A percentile compares a stretch with the other conserved stretches of the same genome.
Evolutionary conservation across 2,888 invertebrate genomes (phyloP).

Genomic region (Lasioglossum calceatum): DNA sequence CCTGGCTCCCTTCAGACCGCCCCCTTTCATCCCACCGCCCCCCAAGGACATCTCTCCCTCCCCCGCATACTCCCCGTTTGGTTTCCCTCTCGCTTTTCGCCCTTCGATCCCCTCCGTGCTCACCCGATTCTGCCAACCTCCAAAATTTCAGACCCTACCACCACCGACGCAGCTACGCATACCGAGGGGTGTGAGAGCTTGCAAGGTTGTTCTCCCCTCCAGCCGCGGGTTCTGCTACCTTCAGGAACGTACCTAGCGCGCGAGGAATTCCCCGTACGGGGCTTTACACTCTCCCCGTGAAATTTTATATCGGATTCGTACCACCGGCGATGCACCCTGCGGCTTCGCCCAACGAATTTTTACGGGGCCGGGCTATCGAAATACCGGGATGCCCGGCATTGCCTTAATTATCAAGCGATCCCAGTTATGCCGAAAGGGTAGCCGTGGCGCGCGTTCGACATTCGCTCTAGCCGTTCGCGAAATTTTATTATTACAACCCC

Average conservation of each 20-base stretch:
- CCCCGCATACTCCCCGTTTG: conserved; percentile 16
- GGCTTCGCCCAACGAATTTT: conserved; percentile 1
- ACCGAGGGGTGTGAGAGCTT: conserved; percentile 71
- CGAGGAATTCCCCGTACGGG: conserved; percentile 26
- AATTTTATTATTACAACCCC: conserved; percentile 16
- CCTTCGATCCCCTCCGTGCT: conserved; percentile 68
- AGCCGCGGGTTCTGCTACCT: conserved; percentile 39
- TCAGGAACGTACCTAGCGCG: conserved; percentile 74
- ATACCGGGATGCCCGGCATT: conserved; percentile 35
- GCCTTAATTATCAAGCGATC: conserved; percentile 50
- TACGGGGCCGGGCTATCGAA: neutral
- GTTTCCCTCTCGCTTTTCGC: conserved; percentile 49
- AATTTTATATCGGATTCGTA: conserved; percentile 23
- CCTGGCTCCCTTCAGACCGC: conserved; percentile 73
- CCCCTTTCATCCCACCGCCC: conserved; percentile 60
- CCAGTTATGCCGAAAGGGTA: conserved; percentile 30
- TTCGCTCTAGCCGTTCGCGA: neutral
- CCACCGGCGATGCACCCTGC: conserved; percentile 12
- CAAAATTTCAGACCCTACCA: conserved; percentile 76
- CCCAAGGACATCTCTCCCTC: conserved; percentile 63
- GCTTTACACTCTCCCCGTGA: neutral
- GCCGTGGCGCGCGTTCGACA: conserved; percentile 7
- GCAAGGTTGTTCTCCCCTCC: conserved; percentile 80
- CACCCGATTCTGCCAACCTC: conserved; percentile 70
- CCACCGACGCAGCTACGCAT: conserved; percentile 66